Evolutionary conservation across 2,888 invertebrate species (phyloP), one percentile per base, ranked within the genome.

Genomic region (Rosalia funebris): DNA sequence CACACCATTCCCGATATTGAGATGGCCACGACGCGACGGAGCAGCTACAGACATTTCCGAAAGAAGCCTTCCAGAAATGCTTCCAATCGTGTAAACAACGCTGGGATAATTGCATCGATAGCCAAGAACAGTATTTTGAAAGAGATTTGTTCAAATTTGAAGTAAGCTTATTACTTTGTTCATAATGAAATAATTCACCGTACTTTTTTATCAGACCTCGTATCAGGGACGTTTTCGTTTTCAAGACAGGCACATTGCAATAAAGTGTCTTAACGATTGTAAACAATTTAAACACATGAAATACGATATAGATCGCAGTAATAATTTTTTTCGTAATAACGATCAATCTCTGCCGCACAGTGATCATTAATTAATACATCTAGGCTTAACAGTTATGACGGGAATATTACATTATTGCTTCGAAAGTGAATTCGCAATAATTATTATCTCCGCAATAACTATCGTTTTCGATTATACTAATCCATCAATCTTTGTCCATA

Each of bases 351-450:
- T 25, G 25, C 25, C 4, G 25, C 25, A 25, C 25, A 25, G 7
- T 25, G 7, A 25, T 25, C 3, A 25, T 5, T 25, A 25, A 25
- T 25, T 5, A 25, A 25, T 25, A 25, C 25, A 25, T 25, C 25
- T 25, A 25, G 25, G 7, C 25, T 25, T 5, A 5, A 25, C 25
- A 25, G 25, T 25, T 25, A 7, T 5, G 25, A 25, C 25, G 25
- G 25, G 25, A 25, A 25, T 10, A 34, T 34, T 15, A 16, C 16
- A 16, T 16, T 14, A 25, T 31, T 31, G 17, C 32, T 16, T 32
- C 46, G 46, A 47, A 47, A 47, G 46, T 17, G 46, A 47, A 45
- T 14, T 31, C 31, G 45, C 20, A 34, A 17, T 41, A 16, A 47
- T 47, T 32, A 47, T 41, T 41, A 47, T 47, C 17, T 17, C 32